Conservation (phyloP, 2,888 invertebrate genomes). For the Tuta absoluta region DNA sequence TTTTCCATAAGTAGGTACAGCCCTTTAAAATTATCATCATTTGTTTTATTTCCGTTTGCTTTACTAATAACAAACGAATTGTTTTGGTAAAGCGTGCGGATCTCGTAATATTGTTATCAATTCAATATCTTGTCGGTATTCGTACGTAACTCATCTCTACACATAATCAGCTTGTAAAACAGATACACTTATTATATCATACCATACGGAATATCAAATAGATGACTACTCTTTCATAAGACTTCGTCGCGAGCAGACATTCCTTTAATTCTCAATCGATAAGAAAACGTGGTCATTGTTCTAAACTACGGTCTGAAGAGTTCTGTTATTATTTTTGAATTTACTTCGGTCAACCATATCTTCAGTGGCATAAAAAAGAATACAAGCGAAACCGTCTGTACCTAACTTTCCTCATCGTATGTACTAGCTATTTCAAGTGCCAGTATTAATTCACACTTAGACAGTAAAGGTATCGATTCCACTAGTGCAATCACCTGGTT, state of each 20-base stretch:
- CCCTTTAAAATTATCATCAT: neutral
- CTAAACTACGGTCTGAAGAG: neutral
- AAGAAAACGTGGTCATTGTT: neutral
- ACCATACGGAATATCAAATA: neutral
- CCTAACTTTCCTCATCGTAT: too few relatives aligned
- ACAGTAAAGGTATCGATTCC: too few relatives aligned
- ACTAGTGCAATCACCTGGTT: too few relatives aligned
- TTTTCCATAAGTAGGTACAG: too few relatives aligned
- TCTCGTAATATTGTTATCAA: neutral
- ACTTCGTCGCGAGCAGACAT: constrained; percentile 6
- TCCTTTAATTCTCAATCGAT: neutral
- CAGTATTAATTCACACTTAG: too few relatives aligned
- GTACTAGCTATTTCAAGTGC: too few relatives aligned
- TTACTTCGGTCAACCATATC: too few relatives aligned
- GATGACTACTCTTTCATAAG: neutral
- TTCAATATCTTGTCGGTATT: neutral
- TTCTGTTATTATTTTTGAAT: neutral
- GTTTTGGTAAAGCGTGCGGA: neutral
- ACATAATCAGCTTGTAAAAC: neutral
- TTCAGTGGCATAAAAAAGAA: too few relatives aligned
- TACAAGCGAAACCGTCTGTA: too few relatives aligned
- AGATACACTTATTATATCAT: neutral
- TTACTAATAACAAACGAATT: neutral
- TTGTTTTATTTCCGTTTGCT: neutral
- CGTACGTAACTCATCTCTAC: neutral